phyloP scores from a whole-genome alignment of 2,888 invertebrate genomes.

The Cyrtodaria siliqua region DNA sequence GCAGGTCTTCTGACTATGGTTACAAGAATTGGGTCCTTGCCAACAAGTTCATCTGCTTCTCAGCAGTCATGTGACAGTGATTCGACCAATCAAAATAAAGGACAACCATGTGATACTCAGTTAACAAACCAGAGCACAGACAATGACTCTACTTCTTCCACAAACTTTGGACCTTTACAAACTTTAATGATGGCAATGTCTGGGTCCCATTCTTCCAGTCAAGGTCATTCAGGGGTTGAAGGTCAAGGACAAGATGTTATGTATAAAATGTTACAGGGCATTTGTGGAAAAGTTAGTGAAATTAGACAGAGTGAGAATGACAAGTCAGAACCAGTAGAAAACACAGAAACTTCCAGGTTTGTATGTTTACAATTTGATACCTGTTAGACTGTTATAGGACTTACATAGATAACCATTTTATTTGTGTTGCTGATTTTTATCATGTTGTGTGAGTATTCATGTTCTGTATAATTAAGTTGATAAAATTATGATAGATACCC shows the following conservation, averaged over 20 bases:
- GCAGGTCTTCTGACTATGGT: slow-evolving; percentile 29
- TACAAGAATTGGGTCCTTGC: slow-evolving; percentile 8
- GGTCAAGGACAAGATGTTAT: slow-evolving; percentile 30
- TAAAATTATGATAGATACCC: no score
- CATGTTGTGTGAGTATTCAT: no score
- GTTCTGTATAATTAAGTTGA: no score
- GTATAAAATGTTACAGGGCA: slow-evolving; percentile 56
- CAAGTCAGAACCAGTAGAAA: no score
- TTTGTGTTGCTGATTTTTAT: no score
- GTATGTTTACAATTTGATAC: no score
- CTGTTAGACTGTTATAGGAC: no score
- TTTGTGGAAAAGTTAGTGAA: slow-evolving; percentile 58
- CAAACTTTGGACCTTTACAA: slow-evolving; percentile 4
- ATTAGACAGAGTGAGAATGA: slow-evolving; percentile 25
- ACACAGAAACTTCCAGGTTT: no score
- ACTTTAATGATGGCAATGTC: slow-evolving; percentile 36
- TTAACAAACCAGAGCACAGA: neutral
- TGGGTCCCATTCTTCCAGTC: slow-evolving; percentile 18
- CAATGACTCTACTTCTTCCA: neutral
- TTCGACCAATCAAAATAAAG: neutral
- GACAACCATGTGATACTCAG: neutral
- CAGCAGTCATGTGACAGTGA: neutral
- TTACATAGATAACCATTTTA: no score
- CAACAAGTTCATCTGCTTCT: neutral
- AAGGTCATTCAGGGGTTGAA: slow-evolving; percentile 11